Percentiles rank a stretch among this genome's conserved stretches.
phyloP scores from a whole-genome alignment of 2,888 invertebrate genomes.

The Diplazon laetatorius region DNA sequence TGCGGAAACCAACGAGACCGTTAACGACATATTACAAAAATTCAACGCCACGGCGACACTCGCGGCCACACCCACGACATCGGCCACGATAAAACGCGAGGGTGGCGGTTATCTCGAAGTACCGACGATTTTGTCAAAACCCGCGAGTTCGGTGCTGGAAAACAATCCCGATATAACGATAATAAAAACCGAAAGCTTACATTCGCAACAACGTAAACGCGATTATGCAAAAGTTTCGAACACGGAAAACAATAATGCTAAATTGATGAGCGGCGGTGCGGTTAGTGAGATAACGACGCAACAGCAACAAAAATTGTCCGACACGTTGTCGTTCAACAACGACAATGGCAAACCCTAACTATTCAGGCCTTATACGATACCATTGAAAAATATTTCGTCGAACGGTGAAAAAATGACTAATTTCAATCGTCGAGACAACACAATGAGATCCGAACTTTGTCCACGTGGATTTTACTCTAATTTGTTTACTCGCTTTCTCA shows the following conservation, averaged over 20 bases:
- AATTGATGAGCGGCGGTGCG: constrained; percentile 80
- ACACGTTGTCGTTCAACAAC: constrained; percentile 79
- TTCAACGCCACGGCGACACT: constrained; percentile 77
- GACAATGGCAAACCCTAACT: constrained; percentile 82
- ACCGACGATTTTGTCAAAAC: constrained; percentile 77
- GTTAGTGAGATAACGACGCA: constrained; percentile 77
- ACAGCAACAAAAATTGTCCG: constrained; percentile 75
- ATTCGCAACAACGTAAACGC: constrained; percentile 68
- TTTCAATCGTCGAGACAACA: constrained; percentile 50
- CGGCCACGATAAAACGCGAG: constrained; percentile 81
- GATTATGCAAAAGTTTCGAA: constrained; percentile 81
- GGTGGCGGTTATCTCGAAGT: constrained; percentile 80
- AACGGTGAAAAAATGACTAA: too few relatives aligned
- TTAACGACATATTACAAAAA: constrained; percentile 83
- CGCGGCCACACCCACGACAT: constrained; percentile 74
- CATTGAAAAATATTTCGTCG: constrained; percentile 73
- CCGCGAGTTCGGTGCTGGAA: constrained; percentile 82
- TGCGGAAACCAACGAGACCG: constrained; percentile 82
- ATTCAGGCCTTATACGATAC: constrained; percentile 80
- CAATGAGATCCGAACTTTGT: constrained; percentile 68
- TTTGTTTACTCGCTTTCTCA: constrained; percentile 80
- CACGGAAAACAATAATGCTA: constrained; percentile 81
- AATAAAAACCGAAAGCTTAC: constrained; percentile 84
- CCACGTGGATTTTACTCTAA: constrained; percentile 79
- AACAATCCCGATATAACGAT: constrained; percentile 86